phyloP scores from a whole-genome alignment of 1,140 invertebrate species.

The Colletes gigas region DNA sequence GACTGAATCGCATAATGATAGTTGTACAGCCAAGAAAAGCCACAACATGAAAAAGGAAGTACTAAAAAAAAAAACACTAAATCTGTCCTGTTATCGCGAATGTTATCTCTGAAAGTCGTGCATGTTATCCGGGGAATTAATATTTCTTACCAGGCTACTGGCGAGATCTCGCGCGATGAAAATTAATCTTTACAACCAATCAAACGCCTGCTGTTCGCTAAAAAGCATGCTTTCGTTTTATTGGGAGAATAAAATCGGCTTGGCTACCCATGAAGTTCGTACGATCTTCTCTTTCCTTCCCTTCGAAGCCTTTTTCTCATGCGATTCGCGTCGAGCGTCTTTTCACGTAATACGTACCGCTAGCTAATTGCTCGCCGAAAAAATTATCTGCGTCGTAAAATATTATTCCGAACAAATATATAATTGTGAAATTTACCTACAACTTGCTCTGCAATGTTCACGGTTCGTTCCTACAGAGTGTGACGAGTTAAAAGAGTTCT shows the following conservation, averaged over 20 bases:
- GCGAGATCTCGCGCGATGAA: constrained; percentile 27
- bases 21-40: not conserved
- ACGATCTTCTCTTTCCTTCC: not conserved
- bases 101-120: constrained; percentile 25
- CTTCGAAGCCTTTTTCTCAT: not conserved
- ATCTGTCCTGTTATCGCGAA: constrained; percentile 26
- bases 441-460: not conserved
- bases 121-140: constrained; percentile 41
- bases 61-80: constrained; percentile 27
- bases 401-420: not conserved
- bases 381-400: constrained; percentile 27
- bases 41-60: not conserved
- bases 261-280: not conserved
- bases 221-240: constrained; percentile 18
- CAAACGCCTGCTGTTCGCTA: constrained; percentile 26
- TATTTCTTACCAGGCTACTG: constrained; percentile 28
- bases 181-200: constrained; percentile 58
- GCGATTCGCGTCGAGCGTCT: not conserved
- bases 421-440: not conserved
- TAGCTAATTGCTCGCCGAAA: constrained; percentile 18
- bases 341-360: not conserved
- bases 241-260: constrained; percentile 32
- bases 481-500: no score
- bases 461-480: no score
- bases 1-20: not conserved